A percentile compares a stretch with the other conserved stretches of the same genome.
Evolutionary conservation across 2,797 vertebrate species (phyloP).

Genomic region (Rhyacichthys aspro): DNA sequence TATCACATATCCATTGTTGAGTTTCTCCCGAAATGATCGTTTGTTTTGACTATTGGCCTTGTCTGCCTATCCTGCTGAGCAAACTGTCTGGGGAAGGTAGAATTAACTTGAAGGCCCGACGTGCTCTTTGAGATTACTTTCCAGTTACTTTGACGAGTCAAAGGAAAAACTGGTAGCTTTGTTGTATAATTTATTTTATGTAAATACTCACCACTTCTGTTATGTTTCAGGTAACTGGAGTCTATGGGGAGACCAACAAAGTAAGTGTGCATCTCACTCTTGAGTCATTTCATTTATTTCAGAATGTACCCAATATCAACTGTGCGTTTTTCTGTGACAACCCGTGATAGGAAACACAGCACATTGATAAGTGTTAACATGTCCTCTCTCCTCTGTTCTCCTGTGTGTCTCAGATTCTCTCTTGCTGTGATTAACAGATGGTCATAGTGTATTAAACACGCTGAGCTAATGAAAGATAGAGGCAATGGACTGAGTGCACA

Average conservation of each 20-base stretch:
- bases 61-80: slow-evolving; percentile 62
- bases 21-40: slow-evolving; percentile 41
- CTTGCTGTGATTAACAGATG: slow-evolving; percentile 58
- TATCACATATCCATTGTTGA: slow-evolving; percentile 56
- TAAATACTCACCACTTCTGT: slow-evolving; percentile 41
- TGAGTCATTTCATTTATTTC: neutral
- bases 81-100: slow-evolving; percentile 53
- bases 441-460: slow-evolving; percentile 61
- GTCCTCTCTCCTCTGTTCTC: neutral
- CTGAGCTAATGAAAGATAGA: slow-evolving; percentile 47
- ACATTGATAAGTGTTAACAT: neutral
- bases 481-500: slow-evolving; percentile 21
- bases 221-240: slow-evolving; percentile 93
- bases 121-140: slow-evolving; percentile 28
- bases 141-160: slow-evolving; percentile 32
- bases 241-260: slow-evolving; percentile 96
- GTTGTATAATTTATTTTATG: neutral
- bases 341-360: too few species aligned
- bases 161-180: neutral
- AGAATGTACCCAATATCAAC: too few species aligned
- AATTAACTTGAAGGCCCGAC: slow-evolving; percentile 27
- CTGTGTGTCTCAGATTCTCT: slow-evolving; percentile 15
- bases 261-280: slow-evolving; percentile 80
- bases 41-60: slow-evolving; percentile 34
- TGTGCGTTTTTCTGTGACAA: too few species aligned